phyloP scores from a whole-genome alignment of 2,113 vertebrate genomes.

The Candoia aspera region DNA sequence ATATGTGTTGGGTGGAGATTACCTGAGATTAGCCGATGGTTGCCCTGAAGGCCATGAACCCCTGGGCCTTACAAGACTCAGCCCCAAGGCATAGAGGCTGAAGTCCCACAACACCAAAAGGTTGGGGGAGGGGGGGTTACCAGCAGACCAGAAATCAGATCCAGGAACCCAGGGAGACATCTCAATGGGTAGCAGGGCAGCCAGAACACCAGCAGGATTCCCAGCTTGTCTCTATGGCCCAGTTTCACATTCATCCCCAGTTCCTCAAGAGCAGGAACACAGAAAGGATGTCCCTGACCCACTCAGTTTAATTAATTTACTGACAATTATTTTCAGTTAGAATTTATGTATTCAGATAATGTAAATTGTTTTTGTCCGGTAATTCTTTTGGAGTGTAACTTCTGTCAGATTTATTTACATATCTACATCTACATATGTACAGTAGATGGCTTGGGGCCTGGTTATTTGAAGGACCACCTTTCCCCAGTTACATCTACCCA shows the following conservation, averaged over 20 bases:
- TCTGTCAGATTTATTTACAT: not conserved
- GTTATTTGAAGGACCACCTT: too few relatives aligned
- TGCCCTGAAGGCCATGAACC: not conserved
- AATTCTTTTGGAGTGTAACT: not conserved
- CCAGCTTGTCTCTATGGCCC: not conserved
- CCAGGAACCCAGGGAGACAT: not conserved
- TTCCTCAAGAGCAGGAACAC: not conserved
- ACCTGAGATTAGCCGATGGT: not conserved
- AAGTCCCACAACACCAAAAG: not conserved
- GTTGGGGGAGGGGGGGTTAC: not conserved
- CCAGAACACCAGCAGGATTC: not conserved
- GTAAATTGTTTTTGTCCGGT: not conserved
- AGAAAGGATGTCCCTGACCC: not conserved
- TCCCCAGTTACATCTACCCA: too few relatives aligned
- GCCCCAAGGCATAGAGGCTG: not conserved
- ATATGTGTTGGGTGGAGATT: not conserved
- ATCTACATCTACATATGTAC: not conserved
- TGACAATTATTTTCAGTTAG: not conserved
- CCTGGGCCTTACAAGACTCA: not conserved
- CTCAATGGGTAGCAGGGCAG: not conserved
- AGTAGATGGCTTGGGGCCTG: too few relatives aligned
- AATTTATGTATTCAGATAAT: not conserved
- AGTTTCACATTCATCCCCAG: not conserved
- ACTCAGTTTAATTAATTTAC: not conserved
- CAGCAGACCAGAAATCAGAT: not conserved